A percentile compares a stretch with the other conserved stretches of the same genome.
phyloP scores from a whole-genome alignment of 1,140 invertebrate species.

The Physella acuta region DNA sequence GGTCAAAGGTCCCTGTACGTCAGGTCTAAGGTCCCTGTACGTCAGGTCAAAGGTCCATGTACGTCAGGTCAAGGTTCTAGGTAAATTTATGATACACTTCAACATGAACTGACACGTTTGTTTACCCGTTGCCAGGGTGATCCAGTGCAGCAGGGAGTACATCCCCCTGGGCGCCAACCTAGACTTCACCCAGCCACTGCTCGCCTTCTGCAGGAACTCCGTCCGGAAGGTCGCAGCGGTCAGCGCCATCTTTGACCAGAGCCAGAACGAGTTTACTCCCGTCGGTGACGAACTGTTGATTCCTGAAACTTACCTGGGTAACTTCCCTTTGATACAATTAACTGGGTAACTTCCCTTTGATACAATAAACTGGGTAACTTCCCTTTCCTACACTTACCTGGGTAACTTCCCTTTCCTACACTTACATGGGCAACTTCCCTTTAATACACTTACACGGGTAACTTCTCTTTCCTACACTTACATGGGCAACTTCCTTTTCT shows the following conservation, averaged over 20 bases:
- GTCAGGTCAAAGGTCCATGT: no score
- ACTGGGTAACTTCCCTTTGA: background rate
- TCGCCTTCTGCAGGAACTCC: conserved; percentile 42
- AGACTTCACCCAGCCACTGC: conserved; percentile 40
- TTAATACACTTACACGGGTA: background rate
- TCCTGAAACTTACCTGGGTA: conserved; percentile 51
- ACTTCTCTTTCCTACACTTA: background rate
- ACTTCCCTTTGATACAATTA: background rate
- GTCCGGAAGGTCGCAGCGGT: conserved; percentile 42
- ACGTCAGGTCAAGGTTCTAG: no score
- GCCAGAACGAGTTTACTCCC: conserved; percentile 26
- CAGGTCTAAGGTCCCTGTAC: no score
- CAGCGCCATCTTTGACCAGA: conserved; percentile 26
- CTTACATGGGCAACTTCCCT: background rate
- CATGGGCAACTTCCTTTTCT: background rate
- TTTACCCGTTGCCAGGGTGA: conserved; percentile 31
- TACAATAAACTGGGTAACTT: background rate
- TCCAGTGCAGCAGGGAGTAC: conserved; percentile 31
- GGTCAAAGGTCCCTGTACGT: no score
- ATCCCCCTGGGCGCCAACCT: conserved; percentile 32
- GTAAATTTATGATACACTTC: no score
- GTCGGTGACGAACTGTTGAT: conserved; percentile 42
- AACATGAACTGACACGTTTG: no score
- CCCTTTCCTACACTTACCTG: background rate
- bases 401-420: background rate